These are phyloP conservation scores for Andrena haemorrhoa DNA, from an alignment of 2,888 invertebrate genomes.

Conservation along the genomic window DNA sequence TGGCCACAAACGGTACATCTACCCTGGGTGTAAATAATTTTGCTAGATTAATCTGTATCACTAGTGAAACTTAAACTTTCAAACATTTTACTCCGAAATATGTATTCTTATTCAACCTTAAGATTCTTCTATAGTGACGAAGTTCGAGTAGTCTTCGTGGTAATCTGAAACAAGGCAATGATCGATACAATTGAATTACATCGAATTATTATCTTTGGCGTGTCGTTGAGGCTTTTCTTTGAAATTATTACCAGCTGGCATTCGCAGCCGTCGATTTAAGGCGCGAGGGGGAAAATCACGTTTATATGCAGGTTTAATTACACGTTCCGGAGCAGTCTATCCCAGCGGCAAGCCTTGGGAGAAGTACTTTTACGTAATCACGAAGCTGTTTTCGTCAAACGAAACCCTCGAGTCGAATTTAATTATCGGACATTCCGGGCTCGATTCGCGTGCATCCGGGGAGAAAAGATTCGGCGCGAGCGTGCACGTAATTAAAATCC, in stretches of 20 bases:
- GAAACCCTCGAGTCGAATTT: conserved; percentile 22
- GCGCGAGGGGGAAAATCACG: background rate
- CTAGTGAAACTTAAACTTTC: no score
- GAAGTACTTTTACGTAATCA: conserved; percentile 13
- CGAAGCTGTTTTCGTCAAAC: conserved; percentile 22
- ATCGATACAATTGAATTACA: no score
- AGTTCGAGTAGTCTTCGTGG: no score
- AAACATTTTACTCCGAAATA: no score
- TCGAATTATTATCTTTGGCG: background rate
- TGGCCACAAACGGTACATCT: no score
- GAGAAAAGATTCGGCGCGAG: conserved; percentile 5
- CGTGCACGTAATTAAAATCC: conserved; percentile 28
- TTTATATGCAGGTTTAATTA: background rate
- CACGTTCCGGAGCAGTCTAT: background rate
- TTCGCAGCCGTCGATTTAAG: background rate
- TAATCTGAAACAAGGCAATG: no score
- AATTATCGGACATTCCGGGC: conserved; percentile 28
- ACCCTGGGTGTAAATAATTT: no score
- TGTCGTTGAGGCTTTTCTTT: background rate
- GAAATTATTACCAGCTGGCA: background rate
- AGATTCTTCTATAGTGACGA: no score
- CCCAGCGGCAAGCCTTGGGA: background rate
- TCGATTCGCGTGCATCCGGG: conserved; percentile 18
- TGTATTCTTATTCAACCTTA: no score
- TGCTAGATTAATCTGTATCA: no score